Evolutionary conservation across 2,113 vertebrate genomes (phyloP), one percentile per base, ranked within the genome.

Genomic region (Pterocles orientalis): DNA sequence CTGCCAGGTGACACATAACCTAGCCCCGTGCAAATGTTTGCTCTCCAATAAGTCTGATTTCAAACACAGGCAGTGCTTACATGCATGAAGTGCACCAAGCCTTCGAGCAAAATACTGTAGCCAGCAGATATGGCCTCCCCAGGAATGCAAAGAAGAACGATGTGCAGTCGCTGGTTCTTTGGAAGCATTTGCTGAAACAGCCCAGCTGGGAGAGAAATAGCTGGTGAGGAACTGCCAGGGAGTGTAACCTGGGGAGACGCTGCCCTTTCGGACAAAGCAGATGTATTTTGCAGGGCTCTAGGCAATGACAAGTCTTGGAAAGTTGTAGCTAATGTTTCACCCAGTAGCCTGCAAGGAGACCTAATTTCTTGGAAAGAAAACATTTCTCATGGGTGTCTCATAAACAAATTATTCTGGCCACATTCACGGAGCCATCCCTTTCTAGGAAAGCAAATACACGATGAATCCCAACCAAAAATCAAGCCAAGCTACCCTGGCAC

Each of bases 301-400:
- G 83, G 88, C 88, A 89, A 39, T 82, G 86, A 66, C 69, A 91
- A 87, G 50, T 54, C 45, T 85, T 94, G 77, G 88, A 91, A 92
- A 50, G 39, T 61, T 5, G 1, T 5, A 15, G 66, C 50, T 92
- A 47, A 79, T 82, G 50, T 85, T 94, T 87, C 86, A 93, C 76
- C 51, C 82, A 82, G 64, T 51, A 86, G 88, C n/a, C n/a, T 85
- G 31, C 86, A 58, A 91, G 36, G 65, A 79, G 61, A 94, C 65
- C 10, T 39, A 3, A 54, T 86, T 87, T 78, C 77, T 69, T 92
- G 86, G 86, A 87, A 93, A 69, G 41, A 25, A 86, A 92, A 24
- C 31, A 25, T 87, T 95, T 94, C 77, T 89, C 57, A n/a, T 85
- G 92, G 26, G 8, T 79, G 51, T 62, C 73, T 85, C 66, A 51